Percentiles rank a stretch among this genome's conserved stretches.
Evolutionary conservation across 2,113 vertebrate species (phyloP).

Genomic region (Coregonus clupeaformis): DNA sequence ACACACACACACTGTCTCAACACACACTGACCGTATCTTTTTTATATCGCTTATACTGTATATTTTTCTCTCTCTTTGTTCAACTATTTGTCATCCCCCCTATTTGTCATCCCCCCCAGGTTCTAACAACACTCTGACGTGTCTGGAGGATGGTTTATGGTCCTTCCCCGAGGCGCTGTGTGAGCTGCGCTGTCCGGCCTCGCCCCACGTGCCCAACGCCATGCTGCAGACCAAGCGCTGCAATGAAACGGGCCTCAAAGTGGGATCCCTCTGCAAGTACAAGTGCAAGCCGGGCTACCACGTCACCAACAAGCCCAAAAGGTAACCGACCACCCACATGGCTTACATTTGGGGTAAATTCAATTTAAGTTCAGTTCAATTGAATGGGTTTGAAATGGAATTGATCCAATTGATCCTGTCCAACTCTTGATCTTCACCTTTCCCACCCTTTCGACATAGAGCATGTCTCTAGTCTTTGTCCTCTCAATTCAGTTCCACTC

Average conservation of each 20-base stretch:
- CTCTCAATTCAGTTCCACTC: background rate
- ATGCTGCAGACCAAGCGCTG: slow-evolving; percentile 90
- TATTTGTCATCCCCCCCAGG: slow-evolving; percentile 80
- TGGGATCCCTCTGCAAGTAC: slow-evolving; percentile 96
- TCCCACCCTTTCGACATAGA: too few relatives aligned
- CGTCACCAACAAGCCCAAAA: slow-evolving; percentile 85
- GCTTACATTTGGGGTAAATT: background rate
- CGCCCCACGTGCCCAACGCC: slow-evolving; percentile 84
- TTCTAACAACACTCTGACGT: slow-evolving; percentile 89
- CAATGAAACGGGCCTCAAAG: slow-evolving; percentile 88
- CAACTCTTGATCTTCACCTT: too few relatives aligned
- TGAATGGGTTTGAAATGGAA: too few relatives aligned
- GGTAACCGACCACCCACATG: slow-evolving; percentile 69
- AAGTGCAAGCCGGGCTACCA: slow-evolving; percentile 95
- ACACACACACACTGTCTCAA: background rate
- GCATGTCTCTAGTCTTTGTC: too few relatives aligned
- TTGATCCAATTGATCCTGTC: too few relatives aligned
- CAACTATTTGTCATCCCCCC: background rate
- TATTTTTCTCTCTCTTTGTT: background rate
- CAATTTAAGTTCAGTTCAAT: background rate
- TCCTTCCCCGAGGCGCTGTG: slow-evolving; percentile 97
- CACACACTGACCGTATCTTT: background rate
- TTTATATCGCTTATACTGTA: background rate
- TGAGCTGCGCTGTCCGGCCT: slow-evolving; percentile 90
- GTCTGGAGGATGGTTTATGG: slow-evolving; percentile 95